Conservation (phyloP, 64 coral and sea anemone genomes). For the Stichodactyla mertensii region DNA sequence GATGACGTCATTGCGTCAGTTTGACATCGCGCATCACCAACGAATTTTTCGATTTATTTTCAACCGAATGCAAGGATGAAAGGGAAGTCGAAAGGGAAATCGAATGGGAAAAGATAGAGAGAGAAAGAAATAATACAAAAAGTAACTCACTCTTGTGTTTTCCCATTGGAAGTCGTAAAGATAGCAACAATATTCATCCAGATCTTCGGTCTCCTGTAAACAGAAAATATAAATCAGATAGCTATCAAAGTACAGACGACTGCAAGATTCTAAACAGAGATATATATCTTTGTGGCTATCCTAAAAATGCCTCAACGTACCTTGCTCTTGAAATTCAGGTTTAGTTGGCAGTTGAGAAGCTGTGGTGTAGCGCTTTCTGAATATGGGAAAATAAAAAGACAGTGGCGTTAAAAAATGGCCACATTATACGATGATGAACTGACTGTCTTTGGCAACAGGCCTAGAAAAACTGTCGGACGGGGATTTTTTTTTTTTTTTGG, state of each 20-base stretch:
- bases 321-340: not conserved
- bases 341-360: not conserved
- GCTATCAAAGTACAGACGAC: not conserved
- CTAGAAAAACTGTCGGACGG: too few species aligned
- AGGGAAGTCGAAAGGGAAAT: not conserved
- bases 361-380: not conserved
- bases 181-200: conserved; percentile 16
- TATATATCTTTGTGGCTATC: too few species aligned
- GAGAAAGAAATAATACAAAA: not conserved
- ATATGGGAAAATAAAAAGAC: not conserved
- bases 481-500: too few species aligned
- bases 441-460: too few species aligned
- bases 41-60: too few species aligned
- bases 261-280: not conserved
- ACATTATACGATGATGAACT: too few species aligned
- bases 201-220: not conserved
- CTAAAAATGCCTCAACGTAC: not conserved
- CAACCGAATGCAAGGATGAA: not conserved
- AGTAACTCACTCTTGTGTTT: conserved; percentile 25
- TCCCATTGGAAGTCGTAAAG: conserved; percentile 58
- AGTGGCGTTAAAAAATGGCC: too few species aligned
- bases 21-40: too few species aligned
- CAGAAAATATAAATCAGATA: not conserved
- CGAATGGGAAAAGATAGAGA: not conserved
- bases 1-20: too few species aligned